Conservation (phyloP, 2,797 vertebrate genomes). For the Alosa sapidissima region DNA sequence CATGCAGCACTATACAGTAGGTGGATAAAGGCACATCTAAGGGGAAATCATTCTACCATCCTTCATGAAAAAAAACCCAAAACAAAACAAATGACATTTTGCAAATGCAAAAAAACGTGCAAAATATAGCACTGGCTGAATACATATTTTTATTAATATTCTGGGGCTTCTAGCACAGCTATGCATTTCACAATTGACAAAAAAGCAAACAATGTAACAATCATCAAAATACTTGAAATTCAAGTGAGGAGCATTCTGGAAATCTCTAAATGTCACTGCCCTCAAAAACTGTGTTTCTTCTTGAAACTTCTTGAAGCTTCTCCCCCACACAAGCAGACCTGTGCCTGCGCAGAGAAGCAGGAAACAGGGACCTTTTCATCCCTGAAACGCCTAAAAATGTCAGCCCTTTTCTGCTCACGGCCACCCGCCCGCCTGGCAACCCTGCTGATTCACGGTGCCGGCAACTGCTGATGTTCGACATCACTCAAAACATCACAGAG, state of each 20-base stretch:
- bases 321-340: not conserved
- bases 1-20: not conserved
- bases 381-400: slow-evolving; percentile 24
- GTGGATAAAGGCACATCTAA: not conserved
- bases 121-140: no score
- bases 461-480: not conserved
- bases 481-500: slow-evolving; percentile 17
- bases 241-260: not conserved
- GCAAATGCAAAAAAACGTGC: no score
- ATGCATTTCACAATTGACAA: not conserved
- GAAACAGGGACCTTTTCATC: slow-evolving; percentile 23
- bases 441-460: not conserved
- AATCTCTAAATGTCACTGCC: not conserved
- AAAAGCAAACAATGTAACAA: not conserved
- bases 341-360: not conserved
- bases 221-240: not conserved
- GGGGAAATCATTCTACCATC: no score
- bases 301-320: not conserved
- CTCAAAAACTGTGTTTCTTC: not conserved
- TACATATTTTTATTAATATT: not conserved
- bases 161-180: not conserved
- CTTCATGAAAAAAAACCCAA: no score
- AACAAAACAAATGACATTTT: not conserved
- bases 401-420: not conserved
- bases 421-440: not conserved